These are phyloP conservation scores for Penaeus chinensis DNA, from an alignment of 1,140 invertebrate species.

Conservation along the genomic window DNA sequence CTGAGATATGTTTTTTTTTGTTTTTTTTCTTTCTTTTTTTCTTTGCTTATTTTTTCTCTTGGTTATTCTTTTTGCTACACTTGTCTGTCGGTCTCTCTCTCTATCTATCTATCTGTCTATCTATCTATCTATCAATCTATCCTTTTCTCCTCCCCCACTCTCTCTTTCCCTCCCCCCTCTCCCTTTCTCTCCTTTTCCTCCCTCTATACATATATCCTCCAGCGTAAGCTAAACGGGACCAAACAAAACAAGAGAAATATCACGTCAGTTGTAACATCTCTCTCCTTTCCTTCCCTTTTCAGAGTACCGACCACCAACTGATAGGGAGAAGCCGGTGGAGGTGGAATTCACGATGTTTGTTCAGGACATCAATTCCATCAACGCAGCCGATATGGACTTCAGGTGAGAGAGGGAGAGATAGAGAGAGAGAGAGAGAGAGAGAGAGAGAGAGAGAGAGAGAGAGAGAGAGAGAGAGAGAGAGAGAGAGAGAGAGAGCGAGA, in stretches of 20 bases:
- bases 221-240: neutral
- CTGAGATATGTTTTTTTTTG: too few species aligned
- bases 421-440: too few species aligned
- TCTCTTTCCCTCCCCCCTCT: neutral
- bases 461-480: too few species aligned
- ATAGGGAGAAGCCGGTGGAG: conserved; percentile 75
- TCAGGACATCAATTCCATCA: conserved; percentile 86
- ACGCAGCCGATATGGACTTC: conserved; percentile 88
- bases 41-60: too few species aligned
- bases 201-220: neutral
- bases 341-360: conserved; percentile 84
- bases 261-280: neutral
- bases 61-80: too few species aligned
- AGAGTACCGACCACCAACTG: conserved; percentile 54
- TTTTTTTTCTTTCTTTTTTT: too few species aligned
- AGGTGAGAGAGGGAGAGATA: conserved; percentile 71
- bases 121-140: too few species aligned
- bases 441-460: too few species aligned
- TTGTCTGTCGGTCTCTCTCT: too few species aligned
- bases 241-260: neutral
- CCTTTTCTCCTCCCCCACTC: neutral
- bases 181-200: neutral
- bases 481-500: too few species aligned
- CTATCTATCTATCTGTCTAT: too few species aligned
- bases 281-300: neutral